These are phyloP conservation scores for Columbina picui DNA, from an alignment of 2,113 vertebrate genomes.

Conservation along the genomic window DNA sequence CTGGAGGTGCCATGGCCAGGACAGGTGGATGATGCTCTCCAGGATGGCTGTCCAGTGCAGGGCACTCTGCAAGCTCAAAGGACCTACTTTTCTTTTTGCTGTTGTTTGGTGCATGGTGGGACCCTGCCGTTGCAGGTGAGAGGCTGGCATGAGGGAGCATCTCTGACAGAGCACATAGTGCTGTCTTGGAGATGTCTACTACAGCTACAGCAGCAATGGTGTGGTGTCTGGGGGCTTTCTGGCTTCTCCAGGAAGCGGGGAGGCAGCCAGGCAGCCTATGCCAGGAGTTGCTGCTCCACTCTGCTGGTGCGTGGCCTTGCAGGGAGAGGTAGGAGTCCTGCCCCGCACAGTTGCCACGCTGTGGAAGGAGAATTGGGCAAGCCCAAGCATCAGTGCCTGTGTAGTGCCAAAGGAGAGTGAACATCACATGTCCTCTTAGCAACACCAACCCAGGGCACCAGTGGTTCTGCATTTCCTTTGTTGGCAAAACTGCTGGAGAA, in stretches of 20 bases:
- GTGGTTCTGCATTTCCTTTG: not conserved
- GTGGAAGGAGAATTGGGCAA: not conserved
- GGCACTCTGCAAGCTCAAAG: not conserved
- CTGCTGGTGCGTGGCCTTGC: fast-evolving
- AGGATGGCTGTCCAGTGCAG: not conserved
- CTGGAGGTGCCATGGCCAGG: not conserved
- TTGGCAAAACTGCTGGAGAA: not conserved
- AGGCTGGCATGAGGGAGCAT: not conserved
- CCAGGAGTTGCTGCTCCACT: not conserved
- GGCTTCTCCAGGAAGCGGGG: not conserved
- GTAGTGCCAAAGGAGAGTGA: not conserved
- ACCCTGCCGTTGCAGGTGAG: not conserved
- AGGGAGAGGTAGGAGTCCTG: not conserved
- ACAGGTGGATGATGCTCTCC: not conserved
- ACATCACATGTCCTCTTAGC: not conserved
- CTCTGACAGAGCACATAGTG: not conserved
- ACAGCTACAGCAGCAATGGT: not conserved
- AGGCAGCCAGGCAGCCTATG: not conserved
- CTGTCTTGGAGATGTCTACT: not conserved
- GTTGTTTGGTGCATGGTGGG: not conserved
- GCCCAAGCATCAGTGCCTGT: fast-evolving
- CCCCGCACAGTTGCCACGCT: not conserved
- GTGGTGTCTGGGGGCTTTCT: not conserved
- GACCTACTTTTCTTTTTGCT: not conserved
- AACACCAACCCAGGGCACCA: not conserved